Conservation (phyloP, 23 tunicate species). For the Trididemnum miniatum region DNA sequence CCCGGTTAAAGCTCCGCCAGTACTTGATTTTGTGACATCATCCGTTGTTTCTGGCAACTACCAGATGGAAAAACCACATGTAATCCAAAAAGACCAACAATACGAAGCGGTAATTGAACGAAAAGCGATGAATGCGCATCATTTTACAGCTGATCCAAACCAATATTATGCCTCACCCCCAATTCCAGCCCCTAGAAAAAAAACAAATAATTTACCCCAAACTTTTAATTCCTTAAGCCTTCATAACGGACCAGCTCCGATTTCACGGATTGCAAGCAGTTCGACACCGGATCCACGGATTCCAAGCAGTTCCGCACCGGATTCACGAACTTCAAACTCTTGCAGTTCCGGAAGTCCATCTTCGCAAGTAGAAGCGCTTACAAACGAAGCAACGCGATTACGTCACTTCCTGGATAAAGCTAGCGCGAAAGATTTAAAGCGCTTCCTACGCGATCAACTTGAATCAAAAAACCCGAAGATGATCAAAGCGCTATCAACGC, state of each 20-base stretch:
- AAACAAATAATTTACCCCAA: not conserved
- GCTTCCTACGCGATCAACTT: constrained; percentile 36
- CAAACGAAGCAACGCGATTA: constrained; percentile 62
- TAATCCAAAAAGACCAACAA: not conserved
- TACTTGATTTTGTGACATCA: constrained; percentile 46
- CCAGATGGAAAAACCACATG: not conserved
- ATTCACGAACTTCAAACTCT: not conserved
- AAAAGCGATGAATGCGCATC: not conserved
- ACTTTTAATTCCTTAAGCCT: not conserved
- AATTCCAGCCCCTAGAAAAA: not conserved
- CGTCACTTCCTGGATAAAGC: constrained; percentile 45
- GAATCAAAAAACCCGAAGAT: constrained; percentile 68
- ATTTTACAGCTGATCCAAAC: not conserved
- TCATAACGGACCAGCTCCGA: not conserved
- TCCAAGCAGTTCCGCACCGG: not conserved
- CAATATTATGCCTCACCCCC: not conserved
- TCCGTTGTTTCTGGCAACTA: not conserved
- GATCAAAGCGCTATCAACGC: constrained; percentile 53
- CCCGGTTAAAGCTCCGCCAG: constrained; percentile 48
- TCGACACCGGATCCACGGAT: not conserved
- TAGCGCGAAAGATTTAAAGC: constrained; percentile 60
- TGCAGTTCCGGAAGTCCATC: constrained; percentile 1
- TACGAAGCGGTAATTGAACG: not conserved
- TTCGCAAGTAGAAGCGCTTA: not conserved
- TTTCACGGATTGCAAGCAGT: not conserved